phyloP scores from a whole-genome alignment of 2,113 vertebrate genomes.

The Nannospalax galili region DNA sequence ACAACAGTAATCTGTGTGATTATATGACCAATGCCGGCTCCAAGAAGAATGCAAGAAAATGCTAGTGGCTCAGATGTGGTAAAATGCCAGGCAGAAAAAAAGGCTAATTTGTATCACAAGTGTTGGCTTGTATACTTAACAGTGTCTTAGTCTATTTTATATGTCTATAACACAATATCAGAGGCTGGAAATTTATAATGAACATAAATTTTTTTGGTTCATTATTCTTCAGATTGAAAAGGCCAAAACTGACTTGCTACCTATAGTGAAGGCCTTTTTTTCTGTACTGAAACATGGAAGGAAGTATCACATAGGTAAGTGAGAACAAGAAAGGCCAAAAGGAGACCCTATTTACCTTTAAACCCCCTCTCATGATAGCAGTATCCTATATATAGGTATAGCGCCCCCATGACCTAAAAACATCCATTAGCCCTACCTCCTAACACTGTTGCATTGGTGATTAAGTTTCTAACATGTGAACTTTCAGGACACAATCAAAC shows the following conservation, averaged over 20 bases:
- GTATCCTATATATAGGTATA: background rate
- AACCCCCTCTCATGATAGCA: background rate
- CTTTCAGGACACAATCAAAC: background rate
- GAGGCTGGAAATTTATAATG: background rate
- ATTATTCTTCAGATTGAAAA: background rate
- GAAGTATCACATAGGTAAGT: background rate
- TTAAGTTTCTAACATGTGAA: background rate
- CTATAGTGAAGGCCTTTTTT: background rate
- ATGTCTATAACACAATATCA: background rate
- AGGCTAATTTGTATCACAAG: background rate
- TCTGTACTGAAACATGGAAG: background rate
- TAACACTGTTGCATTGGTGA: background rate
- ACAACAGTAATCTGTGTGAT: background rate
- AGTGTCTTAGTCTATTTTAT: background rate
- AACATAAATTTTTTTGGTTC: background rate
- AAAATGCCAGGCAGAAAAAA: background rate
- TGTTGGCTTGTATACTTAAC: background rate
- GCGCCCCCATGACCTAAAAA: background rate
- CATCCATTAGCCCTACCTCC: background rate
- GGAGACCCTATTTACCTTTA: background rate
- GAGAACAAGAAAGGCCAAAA: background rate
- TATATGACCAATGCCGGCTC: background rate
- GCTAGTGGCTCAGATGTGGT: background rate
- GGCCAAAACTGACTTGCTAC: background rate
- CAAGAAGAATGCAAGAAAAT: background rate